Evolutionary conservation across 2,888 invertebrate genomes (phyloP).

Genomic region (Xylota sylvarum): DNA sequence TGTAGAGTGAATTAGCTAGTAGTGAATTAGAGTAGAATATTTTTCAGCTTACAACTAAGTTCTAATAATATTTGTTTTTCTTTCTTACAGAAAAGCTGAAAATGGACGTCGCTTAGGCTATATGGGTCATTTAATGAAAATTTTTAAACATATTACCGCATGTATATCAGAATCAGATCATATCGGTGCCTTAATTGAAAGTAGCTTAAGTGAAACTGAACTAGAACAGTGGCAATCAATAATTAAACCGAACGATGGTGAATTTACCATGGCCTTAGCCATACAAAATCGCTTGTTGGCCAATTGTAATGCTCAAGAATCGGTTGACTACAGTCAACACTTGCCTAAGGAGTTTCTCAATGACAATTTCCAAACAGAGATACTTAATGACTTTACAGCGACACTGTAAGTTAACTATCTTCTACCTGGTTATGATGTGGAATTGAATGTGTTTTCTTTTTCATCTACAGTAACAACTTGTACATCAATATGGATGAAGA

Average conservation of each 20-base stretch:
- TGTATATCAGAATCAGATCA: slow-evolving; percentile 85
- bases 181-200: slow-evolving; percentile 86
- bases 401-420: slow-evolving; percentile 61
- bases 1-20: no score
- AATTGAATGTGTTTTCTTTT: background rate
- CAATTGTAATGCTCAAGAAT: slow-evolving; percentile 83
- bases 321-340: slow-evolving; percentile 80
- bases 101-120: slow-evolving; percentile 87
- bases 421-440: background rate
- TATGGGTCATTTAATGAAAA: slow-evolving; percentile 89
- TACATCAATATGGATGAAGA: slow-evolving; percentile 70
- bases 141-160: slow-evolving; percentile 86
- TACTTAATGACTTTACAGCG: slow-evolving; percentile 78
- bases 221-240: slow-evolving; percentile 85
- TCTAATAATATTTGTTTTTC: slow-evolving; percentile 31
- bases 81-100: slow-evolving; percentile 84
- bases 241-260: slow-evolving; percentile 82
- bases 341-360: slow-evolving; percentile 81
- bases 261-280: slow-evolving; percentile 81
- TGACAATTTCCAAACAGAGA: slow-evolving; percentile 79
- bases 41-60: no score
- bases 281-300: slow-evolving; percentile 83
- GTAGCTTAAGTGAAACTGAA: slow-evolving; percentile 85
- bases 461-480: slow-evolving; percentile 53
- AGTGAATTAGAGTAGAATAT: no score